These are phyloP conservation scores for Picus viridis DNA, from an alignment of 2,797 vertebrate species.

Conservation along the genomic window DNA sequence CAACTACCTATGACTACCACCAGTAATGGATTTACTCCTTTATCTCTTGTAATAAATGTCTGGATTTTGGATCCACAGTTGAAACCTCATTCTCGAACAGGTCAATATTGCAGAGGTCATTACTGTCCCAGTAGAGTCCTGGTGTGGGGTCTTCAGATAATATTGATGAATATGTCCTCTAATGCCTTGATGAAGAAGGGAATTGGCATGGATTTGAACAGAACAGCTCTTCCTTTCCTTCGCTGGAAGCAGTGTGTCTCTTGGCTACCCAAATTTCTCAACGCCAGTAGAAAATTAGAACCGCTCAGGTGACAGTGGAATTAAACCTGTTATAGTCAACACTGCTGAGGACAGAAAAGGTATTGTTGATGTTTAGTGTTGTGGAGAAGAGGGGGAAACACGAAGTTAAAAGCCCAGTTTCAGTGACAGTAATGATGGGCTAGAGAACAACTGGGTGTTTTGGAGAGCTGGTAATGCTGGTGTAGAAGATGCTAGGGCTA, in stretches of 20 bases:
- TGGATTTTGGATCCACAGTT: background rate
- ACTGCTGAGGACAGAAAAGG: background rate
- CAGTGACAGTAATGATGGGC: background rate
- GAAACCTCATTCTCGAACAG: background rate
- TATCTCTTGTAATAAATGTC: background rate
- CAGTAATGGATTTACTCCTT: background rate
- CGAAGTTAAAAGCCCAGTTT: background rate
- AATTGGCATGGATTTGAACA: background rate
- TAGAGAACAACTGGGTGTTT: background rate
- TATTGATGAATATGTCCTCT: background rate
- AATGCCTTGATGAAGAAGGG: background rate
- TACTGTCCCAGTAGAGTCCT: background rate
- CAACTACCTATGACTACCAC: background rate
- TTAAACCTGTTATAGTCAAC: background rate
- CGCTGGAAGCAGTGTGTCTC: background rate
- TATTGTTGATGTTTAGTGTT: background rate
- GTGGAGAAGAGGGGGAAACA: background rate
- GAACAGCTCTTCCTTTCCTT: rapidly evolving
- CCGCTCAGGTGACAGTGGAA: background rate
- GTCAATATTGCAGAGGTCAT: background rate
- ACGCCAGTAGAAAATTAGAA: background rate
- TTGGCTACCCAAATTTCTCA: background rate
- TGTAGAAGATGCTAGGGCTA: background rate
- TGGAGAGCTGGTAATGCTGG: background rate
- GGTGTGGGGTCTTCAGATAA: background rate